Evolutionary conservation across 2,113 vertebrate species (phyloP).

Genomic region (Albula goreensis): DNA sequence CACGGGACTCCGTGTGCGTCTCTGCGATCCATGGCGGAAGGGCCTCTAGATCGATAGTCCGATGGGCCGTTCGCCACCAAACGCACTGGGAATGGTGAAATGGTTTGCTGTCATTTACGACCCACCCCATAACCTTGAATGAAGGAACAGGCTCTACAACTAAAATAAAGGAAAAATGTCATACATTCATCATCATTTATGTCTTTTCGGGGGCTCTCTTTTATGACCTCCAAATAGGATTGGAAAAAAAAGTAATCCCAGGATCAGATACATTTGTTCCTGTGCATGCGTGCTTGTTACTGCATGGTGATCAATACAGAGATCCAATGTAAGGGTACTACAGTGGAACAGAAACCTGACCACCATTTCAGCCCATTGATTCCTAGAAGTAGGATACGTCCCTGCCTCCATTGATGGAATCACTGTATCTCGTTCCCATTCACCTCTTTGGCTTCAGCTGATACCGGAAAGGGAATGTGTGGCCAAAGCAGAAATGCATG

Average conservation of each 20-base stretch:
- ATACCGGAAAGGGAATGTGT: neutral
- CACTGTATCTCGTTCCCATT: neutral
- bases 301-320: neutral
- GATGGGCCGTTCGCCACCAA: neutral
- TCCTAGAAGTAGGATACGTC: neutral
- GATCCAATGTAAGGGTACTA: neutral
- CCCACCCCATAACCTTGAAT: conserved; percentile 33
- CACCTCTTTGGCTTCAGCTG: neutral
- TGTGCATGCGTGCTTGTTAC: neutral
- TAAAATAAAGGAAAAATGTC: conserved; percentile 38
- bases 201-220: neutral
- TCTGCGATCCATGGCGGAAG: neutral
- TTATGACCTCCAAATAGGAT: conserved; percentile 11
- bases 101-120: conserved; percentile 26
- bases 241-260: neutral
- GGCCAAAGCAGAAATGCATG: neutral
- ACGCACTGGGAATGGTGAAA: conserved; percentile 12
- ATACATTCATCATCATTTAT: conserved; percentile 10
- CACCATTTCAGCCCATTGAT: neutral
- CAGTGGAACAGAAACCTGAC: neutral
- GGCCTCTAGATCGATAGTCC: conserved; percentile 19
- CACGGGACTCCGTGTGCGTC: neutral
- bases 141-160: conserved; percentile 16
- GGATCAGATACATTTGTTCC: neutral
- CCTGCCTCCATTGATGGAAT: neutral